Base-by-base conservation (phyloP, 2,888 invertebrate species). In the Hydropsyche betteni region DNA sequence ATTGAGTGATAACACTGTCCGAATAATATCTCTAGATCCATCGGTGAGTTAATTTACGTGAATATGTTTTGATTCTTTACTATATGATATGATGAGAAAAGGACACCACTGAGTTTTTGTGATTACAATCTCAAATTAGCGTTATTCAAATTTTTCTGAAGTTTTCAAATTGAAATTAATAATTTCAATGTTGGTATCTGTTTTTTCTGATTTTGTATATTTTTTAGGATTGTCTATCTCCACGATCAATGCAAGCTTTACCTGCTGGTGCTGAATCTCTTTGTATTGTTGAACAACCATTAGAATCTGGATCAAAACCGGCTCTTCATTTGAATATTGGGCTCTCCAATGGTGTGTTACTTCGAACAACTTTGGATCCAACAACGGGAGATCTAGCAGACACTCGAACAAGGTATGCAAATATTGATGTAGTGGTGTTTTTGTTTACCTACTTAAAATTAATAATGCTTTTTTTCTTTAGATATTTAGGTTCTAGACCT, bases 331-430 rank as follows among this genome's bases (percentile, higher is more conserved):
- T 99, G 38, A 99, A 99, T 83, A 98, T 99, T 83, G 99, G 99
- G 0, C 87, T 99, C 34, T 97, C 97, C 87, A 99, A 99, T 85
- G 99, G 99, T 74, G 97, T 97, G 38, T 85, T 99, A 76, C 86
- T 99, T 74, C 89, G 99, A 81, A 97, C 97, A 2, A 97, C 98
- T 3, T 87, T 99, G 50, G 99, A 99, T 86, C 95, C 96, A 0
- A 95, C 97, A 24, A 96, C 97, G 58, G 99, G 99, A 0, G 98
- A 98, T 84, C 89, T 99, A 80, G 95, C 97, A 3, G 99, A 99
- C 83, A 99, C 99, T 0, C 90, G 99, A 80, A 99, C 99, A 0
- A 91, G 99, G 87, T 87, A 82, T 77, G 55, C 6, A 2, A n/a
- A 33, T 14, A 33, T 4, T 36, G 5, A 8, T 55, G 34, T 24